Evolutionary conservation across 2,113 vertebrate genomes (phyloP), one percentile per base, ranked within the genome.

Genomic region (Protomyctophum bolini): DNA sequence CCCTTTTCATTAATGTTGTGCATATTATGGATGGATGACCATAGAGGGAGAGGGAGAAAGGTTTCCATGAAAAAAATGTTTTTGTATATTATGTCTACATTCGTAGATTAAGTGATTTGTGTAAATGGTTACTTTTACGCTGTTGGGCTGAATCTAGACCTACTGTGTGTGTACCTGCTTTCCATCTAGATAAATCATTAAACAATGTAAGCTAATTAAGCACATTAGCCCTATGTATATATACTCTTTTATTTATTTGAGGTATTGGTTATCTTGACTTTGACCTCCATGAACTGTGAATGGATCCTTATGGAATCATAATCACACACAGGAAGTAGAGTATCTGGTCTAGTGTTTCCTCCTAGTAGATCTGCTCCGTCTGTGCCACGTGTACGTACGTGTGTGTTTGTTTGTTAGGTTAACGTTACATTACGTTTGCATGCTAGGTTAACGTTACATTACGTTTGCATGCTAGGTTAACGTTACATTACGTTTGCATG

Each of bases 281-380:
- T 54, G 51, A 54, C 9, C 51, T 54, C 51, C 12, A 54, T 54
- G 51, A 54, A 54, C 11, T 54, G 9, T 54, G 12, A 54, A 54
- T 54, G 51, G 51, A n/a, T 54, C 51, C 51, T 54, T 41, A 41
- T 54, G 51, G 14, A 57, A 14, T 29, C 9, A 21, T 21, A 21
- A 21, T 21, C 21, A 21, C 21, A 21, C 21, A 21, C 21, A 10
- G 15, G 29, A 10, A 58, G 29, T 58, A 9, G 29, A 58, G 21
- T 3, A 41, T 3, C 33, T 12, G 48, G 2, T 21, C 48, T 4
- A 41, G 33, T 41, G 4, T 47, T 51, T 29, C 48, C 48, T 49
- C 61, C 71, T n/a, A 4, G 56, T 77, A 41, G 76, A 84, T 70
- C 74, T 79, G 68, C 50, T 51, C 58, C 69, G 81, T 49, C 7